These are phyloP conservation scores for Ursus arctos DNA, from an alignment of 2,113 vertebrate genomes.

Conservation along the genomic window DNA sequence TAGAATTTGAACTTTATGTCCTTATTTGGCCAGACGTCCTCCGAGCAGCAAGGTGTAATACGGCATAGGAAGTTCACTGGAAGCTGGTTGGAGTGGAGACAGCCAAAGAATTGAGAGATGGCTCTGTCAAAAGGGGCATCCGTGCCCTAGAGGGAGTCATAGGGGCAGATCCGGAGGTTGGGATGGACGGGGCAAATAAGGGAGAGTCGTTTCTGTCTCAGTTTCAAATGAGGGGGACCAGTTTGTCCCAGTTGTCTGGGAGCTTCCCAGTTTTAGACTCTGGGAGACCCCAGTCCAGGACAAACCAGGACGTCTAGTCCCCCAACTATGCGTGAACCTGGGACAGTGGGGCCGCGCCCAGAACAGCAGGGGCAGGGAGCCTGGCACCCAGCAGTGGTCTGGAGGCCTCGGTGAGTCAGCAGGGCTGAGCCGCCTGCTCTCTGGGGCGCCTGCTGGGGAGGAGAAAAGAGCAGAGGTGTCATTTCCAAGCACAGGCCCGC, in stretches of 20 bases:
- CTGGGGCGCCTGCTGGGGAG: background rate
- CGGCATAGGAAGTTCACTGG: rapidly evolving
- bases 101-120: background rate
- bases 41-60: background rate
- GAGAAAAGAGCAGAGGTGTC: background rate
- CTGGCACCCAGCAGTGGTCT: rapidly evolving
- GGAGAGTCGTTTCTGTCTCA: background rate
- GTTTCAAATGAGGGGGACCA: background rate
- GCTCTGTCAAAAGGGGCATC: background rate
- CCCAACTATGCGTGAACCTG: rapidly evolving
- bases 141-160: no score
- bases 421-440: rapidly evolving
- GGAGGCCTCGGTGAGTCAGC: rapidly evolving
- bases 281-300: background rate
- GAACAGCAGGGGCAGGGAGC: rapidly evolving
- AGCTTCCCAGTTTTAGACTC: background rate
- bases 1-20: background rate
- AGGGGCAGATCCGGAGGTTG: rapidly evolving
- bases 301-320: background rate
- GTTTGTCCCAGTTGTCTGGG: background rate
- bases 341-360: rapidly evolving
- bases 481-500: background rate
- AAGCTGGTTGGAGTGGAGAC: background rate
- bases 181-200: rapidly evolving
- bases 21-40: background rate